Percentiles rank a stretch among this genome's conserved stretches.
phyloP scores from a whole-genome alignment of 2,113 vertebrate species.

The Morone saxatilis region DNA sequence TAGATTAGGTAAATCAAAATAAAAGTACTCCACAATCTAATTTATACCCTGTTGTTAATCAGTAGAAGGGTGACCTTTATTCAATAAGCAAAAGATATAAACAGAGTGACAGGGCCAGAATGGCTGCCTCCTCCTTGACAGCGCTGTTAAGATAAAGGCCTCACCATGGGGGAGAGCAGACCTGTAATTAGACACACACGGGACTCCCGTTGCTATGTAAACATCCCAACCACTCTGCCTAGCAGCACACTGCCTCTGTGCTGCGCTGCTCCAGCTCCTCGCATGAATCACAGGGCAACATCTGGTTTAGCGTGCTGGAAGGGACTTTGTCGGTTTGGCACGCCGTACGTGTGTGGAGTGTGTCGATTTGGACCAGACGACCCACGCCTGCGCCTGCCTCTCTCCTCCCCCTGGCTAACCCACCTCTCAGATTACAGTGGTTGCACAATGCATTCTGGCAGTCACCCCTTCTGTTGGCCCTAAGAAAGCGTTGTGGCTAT shows the following conservation, averaged over 20 bases:
- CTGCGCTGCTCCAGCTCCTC: constrained; percentile 47
- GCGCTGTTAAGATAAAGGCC: constrained; percentile 67
- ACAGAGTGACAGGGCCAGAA: constrained; percentile 20
- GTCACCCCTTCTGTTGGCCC: constrained; percentile 48
- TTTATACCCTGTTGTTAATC: constrained; percentile 45
- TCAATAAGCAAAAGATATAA: constrained; percentile 33
- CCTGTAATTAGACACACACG: constrained; percentile 79
- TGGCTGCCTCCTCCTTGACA: constrained; percentile 49
- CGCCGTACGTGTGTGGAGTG: constrained; percentile 72
- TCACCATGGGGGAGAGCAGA: constrained; percentile 65
- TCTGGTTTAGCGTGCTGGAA: constrained; percentile 79
- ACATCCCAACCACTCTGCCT: constrained; percentile 76
- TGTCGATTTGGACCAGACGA: constrained; percentile 74
- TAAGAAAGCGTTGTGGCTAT: constrained; percentile 58
- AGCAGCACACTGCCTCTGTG: constrained; percentile 61
- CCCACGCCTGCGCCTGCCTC: constrained; percentile 64
- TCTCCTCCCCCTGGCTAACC: constrained; percentile 53
- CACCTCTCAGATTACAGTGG: constrained; percentile 76
- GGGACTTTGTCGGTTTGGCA: constrained; percentile 77
- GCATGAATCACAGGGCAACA: constrained; percentile 80
- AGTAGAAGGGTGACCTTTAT: constrained; percentile 18
- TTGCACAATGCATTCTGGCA: constrained; percentile 82
- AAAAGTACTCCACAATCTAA: constrained; percentile 7
- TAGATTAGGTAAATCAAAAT: neutral
- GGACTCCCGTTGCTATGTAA: constrained; percentile 84